These are phyloP conservation scores for Zaprionus obscuricornis DNA, from an alignment of 2,888 invertebrate species.

Conservation along the genomic window DNA sequence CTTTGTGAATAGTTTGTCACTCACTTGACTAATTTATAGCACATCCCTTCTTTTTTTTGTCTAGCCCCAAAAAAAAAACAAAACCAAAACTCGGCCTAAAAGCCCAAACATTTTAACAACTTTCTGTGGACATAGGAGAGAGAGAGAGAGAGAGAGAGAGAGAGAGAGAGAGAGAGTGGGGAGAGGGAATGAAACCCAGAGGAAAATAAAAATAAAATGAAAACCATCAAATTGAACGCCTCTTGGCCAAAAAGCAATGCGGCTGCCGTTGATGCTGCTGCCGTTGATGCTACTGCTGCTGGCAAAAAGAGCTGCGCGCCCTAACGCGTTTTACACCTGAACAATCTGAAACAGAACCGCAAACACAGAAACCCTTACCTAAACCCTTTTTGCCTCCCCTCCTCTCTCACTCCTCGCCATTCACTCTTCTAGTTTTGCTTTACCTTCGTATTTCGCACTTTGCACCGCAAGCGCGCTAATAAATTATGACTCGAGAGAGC, in stretches of 20 bases:
- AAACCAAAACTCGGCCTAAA: too few relatives aligned
- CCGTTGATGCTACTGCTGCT: too few relatives aligned
- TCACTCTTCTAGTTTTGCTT: background rate
- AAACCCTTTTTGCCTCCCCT: background rate
- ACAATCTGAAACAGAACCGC: conserved; percentile 37
- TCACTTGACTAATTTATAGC: too few relatives aligned
- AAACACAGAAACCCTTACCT: conserved; percentile 35
- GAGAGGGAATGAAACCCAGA: background rate
- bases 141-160: too few relatives aligned
- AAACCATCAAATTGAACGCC: conserved; percentile 45
- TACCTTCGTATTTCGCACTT: background rate
- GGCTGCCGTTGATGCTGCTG: too few relatives aligned
- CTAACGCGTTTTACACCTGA: conserved; percentile 47
- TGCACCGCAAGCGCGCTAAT: conserved; percentile 68
- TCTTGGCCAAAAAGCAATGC: conserved; percentile 22
- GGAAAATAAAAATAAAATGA: background rate
- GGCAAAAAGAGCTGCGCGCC: conserved; percentile 2
- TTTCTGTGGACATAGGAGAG: too few relatives aligned
- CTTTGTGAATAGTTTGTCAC: too few relatives aligned
- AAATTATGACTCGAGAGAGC: conserved; percentile 70
- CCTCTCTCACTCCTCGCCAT: background rate
- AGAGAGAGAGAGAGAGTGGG: too few relatives aligned
- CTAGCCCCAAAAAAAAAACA: conserved; percentile 18
- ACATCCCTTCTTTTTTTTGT: too few relatives aligned
- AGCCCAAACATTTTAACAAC: too few relatives aligned